phyloP scores from a whole-genome alignment of 2,113 vertebrate genomes.

The Hippoglossus stenolepis region DNA sequence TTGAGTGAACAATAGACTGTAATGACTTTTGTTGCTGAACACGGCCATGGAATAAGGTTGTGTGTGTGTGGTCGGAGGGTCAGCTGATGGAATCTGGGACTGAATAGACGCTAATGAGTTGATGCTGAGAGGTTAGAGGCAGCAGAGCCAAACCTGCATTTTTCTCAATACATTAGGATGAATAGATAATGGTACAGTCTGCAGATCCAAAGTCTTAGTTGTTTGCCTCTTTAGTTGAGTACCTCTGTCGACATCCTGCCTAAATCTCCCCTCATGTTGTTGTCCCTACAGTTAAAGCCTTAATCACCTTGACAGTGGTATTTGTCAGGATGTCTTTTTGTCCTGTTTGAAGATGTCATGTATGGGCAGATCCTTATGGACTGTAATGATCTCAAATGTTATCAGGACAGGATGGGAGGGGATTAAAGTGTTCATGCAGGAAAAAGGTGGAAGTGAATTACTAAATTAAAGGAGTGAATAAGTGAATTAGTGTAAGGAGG shows the following conservation, averaged over 20 bases:
- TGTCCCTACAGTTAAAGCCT: slow-evolving; percentile 14
- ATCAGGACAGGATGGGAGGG: slow-evolving; percentile 8
- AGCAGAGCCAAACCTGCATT: too few relatives aligned
- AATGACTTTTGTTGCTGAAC: slow-evolving; percentile 35
- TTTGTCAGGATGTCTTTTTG: not conserved
- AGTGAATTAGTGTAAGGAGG: slow-evolving; percentile 19
- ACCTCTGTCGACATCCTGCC: not conserved
- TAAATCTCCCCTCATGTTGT: slow-evolving; percentile 2
- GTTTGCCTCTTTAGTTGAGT: slow-evolving; percentile 15
- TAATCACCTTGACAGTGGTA: slow-evolving; percentile 28
- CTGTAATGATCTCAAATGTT: slow-evolving; percentile 16
- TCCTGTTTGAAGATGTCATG: slow-evolving; percentile 30
- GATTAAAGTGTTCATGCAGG: slow-evolving; percentile 46
- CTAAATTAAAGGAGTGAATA: slow-evolving; percentile 34
- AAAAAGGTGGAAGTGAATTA: slow-evolving; percentile 29
- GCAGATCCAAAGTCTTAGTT: not conserved
- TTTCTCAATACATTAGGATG: too few relatives aligned
- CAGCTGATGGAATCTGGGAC: slow-evolving; percentile 12
- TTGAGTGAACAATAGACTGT: slow-evolving; percentile 46
- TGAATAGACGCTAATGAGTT: slow-evolving; percentile 58
- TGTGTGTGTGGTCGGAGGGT: not conserved
- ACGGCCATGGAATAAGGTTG: not conserved
- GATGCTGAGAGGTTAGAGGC: not conserved
- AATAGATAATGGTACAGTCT: not conserved
- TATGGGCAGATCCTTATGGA: slow-evolving; percentile 38